These are phyloP conservation scores for Anguilla anguilla DNA, from an alignment of 2,797 vertebrate genomes.

Conservation along the genomic window DNA sequence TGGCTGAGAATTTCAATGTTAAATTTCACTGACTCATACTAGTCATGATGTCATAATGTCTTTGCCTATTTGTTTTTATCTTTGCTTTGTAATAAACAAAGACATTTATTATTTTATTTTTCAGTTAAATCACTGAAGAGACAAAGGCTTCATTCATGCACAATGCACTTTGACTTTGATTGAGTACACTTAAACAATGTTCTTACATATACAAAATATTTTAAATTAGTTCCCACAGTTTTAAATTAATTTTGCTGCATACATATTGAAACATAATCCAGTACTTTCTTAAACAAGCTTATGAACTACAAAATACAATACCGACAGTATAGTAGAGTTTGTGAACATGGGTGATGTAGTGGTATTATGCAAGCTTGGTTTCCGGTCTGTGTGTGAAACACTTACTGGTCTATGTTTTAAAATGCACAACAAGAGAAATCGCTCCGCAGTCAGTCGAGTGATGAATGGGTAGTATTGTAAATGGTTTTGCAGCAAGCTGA, in stretches of 20 bases:
- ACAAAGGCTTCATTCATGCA: not conserved
- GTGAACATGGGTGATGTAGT: constrained; percentile 47
- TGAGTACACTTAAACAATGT: not conserved
- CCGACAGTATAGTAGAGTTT: not conserved
- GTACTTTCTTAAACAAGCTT: not conserved
- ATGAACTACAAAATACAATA: not conserved
- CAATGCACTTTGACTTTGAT: not conserved
- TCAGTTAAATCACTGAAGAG: not conserved
- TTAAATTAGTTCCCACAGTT: not conserved
- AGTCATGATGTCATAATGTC: not conserved
- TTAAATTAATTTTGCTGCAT: not conserved
- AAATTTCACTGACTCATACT: constrained; percentile 5
- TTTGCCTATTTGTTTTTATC: not conserved
- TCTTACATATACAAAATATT: not conserved
- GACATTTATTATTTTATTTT: not conserved
- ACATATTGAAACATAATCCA: not conserved
- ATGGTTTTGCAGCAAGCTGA: constrained; percentile 75
- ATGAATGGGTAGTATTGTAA: constrained; percentile 69
- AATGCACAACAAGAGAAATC: constrained; percentile 59
- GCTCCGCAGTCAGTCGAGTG: constrained; percentile 59
- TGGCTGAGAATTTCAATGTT: constrained; percentile 41
- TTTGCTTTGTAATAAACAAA: constrained; percentile 2
- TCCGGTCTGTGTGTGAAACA: constrained; percentile 52
- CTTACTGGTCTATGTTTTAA: constrained; percentile 44
- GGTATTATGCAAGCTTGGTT: constrained; percentile 45